A percentile compares a stretch with the other conserved stretches of the same genome.
These are phyloP conservation scores for Thereva nobilitata DNA, from an alignment of 2,888 invertebrate genomes.

Conservation along the genomic window DNA sequence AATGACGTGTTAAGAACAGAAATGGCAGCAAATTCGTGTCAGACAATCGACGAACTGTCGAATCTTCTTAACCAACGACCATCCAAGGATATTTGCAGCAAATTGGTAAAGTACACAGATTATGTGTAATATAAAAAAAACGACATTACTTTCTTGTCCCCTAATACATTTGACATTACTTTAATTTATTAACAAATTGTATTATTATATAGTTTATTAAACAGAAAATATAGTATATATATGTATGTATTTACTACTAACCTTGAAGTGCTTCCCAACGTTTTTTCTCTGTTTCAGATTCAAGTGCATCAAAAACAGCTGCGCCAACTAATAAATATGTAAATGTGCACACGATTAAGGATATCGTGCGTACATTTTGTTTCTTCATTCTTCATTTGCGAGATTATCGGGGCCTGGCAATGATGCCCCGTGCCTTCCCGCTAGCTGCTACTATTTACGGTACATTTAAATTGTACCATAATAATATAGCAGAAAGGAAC, in stretches of 20 bases:
- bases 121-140: no score
- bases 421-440: conserved; percentile 23
- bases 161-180: no score
- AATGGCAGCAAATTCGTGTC: no score
- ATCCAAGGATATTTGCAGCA: no score
- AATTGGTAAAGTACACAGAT: no score
- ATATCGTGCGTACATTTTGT: conserved; percentile 99
- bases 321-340: conserved; percentile 99
- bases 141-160: no score
- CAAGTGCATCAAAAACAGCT: conserved; percentile 97
- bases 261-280: conserved; percentile 88
- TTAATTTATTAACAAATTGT: conserved; percentile 3
- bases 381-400: conserved; percentile 87
- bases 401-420: conserved; percentile 25
- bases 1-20: no score
- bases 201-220: not conserved
- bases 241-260: conserved; percentile 51
- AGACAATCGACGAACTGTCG: no score
- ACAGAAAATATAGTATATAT: not conserved
- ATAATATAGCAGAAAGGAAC: conserved; percentile 18
- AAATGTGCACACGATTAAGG: conserved; percentile 99
- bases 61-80: no score
- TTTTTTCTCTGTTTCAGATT: conserved; percentile 93
- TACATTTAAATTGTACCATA: conserved; percentile 31
- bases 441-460: conserved; percentile 24